Evolutionary conservation across 2,888 invertebrate species (phyloP), one percentile per base, ranked within the genome.

Genomic region (Gymnoscelis rufifasciata): DNA sequence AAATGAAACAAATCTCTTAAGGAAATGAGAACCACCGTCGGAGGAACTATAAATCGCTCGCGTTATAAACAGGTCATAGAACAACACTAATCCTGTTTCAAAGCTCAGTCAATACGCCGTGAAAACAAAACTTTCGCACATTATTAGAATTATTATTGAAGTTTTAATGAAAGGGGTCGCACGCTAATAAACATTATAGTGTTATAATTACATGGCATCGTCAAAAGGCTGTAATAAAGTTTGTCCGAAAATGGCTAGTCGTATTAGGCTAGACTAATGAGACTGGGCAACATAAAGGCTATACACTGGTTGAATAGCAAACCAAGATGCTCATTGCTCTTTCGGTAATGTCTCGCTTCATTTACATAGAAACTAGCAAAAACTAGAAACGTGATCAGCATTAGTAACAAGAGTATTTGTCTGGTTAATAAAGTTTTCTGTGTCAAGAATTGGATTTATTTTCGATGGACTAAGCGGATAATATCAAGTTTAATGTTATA

Each of bases 211-310:
- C 58, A 51, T 35, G 23, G 43, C 59, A 63, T 64, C 64, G 64
- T 68, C 62, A 64, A 60, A 64, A 59, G 54, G 56, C 49, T 57
- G 64, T 65, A n/a, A n/a, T n/a, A 64, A 66, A 62, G 54, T 19
- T 63, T 59, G 49, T 52, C 55, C 62, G 56, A 66, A 66, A 63
- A 64, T 60, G 56, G 54, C 62, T 58, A 56, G 47, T 42, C 47
- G 52, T 48, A 57, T 44, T 59, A 54, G 46, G 44, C 44, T 54
- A 48, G 47, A 55, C 59, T 69, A 70, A 71, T 64, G 66, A 71
- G 62, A 8, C 29, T 38, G 35, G 42, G 19, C 19, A 40, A 60
- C 63, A 58, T 67, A 59, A 55, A 58, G 47, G 62, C 54, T 56
- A 48, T 53, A 54, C 57, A 47, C 49, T 43, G 50, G 42, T 47